Conservation (phyloP, 2,888 invertebrate genomes). For the Drosophila fulvimacula region DNA sequence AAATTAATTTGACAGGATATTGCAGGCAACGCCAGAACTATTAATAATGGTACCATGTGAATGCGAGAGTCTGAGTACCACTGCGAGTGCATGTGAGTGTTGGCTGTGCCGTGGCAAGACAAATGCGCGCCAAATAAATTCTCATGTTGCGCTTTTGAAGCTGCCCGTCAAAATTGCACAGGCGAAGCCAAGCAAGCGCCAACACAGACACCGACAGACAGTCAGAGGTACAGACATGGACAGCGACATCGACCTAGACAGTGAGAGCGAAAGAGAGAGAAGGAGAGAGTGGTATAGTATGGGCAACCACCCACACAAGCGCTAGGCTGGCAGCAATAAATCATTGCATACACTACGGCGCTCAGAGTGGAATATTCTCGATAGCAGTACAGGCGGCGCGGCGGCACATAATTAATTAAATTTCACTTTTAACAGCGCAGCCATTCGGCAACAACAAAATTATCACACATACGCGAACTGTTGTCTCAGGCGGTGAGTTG, state of each 20-base stretch:
- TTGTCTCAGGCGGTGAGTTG: slow-evolving; percentile 39
- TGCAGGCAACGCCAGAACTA: slow-evolving; percentile 71
- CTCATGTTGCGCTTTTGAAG: slow-evolving; percentile 77
- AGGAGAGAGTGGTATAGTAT: background rate
- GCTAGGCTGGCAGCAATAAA: slow-evolving; percentile 54
- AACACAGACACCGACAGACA: slow-evolving; percentile 3
- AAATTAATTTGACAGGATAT: slow-evolving; percentile 80
- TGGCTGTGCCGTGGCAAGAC: slow-evolving; percentile 56
- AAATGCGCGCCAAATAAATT: slow-evolving; percentile 77
- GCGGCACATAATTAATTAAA: slow-evolving; percentile 73
- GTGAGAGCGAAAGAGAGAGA: background rate
- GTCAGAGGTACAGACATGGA: background rate
- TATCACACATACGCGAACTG: slow-evolving; percentile 63
- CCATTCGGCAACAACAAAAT: slow-evolving; percentile 30
- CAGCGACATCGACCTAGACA: background rate
- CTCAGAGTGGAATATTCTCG: slow-evolving; percentile 21
- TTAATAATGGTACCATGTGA: slow-evolving; percentile 67
- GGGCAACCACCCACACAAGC: background rate
- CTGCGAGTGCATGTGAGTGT: slow-evolving; percentile 36
- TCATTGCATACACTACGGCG: slow-evolving; percentile 67
- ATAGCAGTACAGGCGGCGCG: slow-evolving; percentile 7
- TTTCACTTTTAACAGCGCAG: slow-evolving; percentile 61
- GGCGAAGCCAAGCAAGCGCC: slow-evolving; percentile 32
- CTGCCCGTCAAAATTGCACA: slow-evolving; percentile 71
- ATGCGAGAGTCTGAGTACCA: slow-evolving; percentile 19